These are phyloP conservation scores for Emydura subglobosa DNA, from an alignment of 2,113 vertebrate species.

Conservation along the genomic window DNA sequence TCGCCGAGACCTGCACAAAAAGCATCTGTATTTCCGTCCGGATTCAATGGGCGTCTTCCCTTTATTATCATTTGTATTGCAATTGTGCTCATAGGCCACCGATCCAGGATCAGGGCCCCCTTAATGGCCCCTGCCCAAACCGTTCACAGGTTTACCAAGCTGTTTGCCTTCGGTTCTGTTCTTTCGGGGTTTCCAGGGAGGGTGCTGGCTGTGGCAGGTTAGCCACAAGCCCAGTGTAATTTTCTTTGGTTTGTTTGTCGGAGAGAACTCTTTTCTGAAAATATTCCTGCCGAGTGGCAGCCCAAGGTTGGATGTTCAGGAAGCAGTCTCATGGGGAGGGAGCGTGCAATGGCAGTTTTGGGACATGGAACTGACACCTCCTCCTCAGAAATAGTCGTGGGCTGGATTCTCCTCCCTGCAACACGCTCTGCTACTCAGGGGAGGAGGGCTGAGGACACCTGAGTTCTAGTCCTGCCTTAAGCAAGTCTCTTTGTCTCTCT, in stretches of 20 bases:
- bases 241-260: neutral
- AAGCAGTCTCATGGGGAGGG: neutral
- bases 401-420: neutral
- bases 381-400: no score
- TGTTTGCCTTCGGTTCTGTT: neutral
- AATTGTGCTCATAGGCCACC: neutral
- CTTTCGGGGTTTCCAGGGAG: neutral
- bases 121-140: neutral
- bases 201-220: neutral
- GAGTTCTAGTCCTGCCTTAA: neutral
- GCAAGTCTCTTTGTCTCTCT: neutral
- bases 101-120: neutral
- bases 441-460: neutral
- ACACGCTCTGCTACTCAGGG: neutral
- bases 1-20: neutral
- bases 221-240: neutral
- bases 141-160: neutral
- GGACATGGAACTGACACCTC: no score
- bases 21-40: neutral
- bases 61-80: neutral
- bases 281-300: no score
- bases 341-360: no score
- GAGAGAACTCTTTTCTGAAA: neutral
- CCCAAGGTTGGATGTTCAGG: neutral
- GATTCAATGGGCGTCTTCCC: neutral